Evolutionary conservation across 2,113 vertebrate species (phyloP).

Genomic region (Lepus europaeus): DNA sequence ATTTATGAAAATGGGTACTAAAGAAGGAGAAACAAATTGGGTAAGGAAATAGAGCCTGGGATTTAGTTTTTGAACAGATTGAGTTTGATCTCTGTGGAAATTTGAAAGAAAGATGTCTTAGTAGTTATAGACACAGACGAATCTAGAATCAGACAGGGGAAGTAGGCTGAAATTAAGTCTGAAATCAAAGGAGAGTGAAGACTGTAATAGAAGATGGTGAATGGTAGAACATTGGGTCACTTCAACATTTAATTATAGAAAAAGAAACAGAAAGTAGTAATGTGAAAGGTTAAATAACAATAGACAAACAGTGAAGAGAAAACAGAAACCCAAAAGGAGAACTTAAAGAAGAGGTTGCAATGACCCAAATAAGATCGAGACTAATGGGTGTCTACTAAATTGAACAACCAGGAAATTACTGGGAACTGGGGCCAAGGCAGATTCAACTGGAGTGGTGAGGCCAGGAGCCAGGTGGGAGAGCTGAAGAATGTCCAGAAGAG

Average conservation of each 20-base stretch:
- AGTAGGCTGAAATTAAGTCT: background rate
- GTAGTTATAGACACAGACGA: background rate
- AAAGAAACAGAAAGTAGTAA: background rate
- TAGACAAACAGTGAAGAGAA: background rate
- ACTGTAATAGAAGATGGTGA: background rate
- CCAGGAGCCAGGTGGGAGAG: background rate
- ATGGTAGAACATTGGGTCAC: background rate
- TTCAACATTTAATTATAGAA: background rate
- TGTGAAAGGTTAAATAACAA: background rate
- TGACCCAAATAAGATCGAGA: background rate
- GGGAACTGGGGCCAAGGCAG: background rate
- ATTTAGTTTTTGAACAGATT: background rate
- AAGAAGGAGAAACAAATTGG: background rate
- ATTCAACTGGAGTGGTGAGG: background rate
- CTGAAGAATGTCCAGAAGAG: background rate
- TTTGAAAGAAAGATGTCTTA: background rate
- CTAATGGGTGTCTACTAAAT: background rate
- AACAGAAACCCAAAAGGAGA: background rate
- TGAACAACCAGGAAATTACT: background rate
- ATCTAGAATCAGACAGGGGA: background rate
- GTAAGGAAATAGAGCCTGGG: background rate
- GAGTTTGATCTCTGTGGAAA: background rate
- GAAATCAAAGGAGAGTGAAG: background rate
- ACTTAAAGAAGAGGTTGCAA: background rate
- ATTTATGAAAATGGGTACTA: background rate